phyloP scores from a whole-genome alignment of 2,888 invertebrate species.

The Sinotaia quadrata region DNA sequence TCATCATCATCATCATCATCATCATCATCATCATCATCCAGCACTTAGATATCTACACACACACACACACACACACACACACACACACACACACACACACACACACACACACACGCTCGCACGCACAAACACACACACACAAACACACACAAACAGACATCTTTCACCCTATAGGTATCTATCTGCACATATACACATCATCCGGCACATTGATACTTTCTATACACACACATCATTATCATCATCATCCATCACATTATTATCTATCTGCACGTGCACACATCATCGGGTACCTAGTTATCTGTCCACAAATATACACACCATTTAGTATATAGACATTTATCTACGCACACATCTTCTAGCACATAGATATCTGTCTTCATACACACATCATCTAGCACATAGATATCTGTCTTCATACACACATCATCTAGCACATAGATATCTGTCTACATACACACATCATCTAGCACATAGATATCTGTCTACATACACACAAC shows the following conservation, averaged over 20 bases:
- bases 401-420: no score
- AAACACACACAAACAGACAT: not conserved
- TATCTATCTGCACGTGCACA: no score
- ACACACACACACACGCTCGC: not conserved
- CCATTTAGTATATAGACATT: no score
- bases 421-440: no score
- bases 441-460: no score
- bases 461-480: no score
- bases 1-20: not conserved
- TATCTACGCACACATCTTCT: no score
- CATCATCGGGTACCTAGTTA: no score
- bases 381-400: no score
- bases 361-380: no score
- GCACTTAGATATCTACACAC: constrained; percentile 1
- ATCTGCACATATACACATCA: not conserved
- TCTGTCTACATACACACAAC: no score
- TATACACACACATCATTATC: not conserved
- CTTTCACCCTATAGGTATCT: not conserved
- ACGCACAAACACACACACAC: not conserved
- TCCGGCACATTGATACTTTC: not conserved
- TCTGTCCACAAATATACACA: no score
- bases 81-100: not conserved
- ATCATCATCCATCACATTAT: not conserved
- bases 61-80: constrained; percentile 3
- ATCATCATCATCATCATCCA: constrained; percentile 2